phyloP scores from a whole-genome alignment of 2,797 vertebrate species.

The Fringilla coelebs region DNA sequence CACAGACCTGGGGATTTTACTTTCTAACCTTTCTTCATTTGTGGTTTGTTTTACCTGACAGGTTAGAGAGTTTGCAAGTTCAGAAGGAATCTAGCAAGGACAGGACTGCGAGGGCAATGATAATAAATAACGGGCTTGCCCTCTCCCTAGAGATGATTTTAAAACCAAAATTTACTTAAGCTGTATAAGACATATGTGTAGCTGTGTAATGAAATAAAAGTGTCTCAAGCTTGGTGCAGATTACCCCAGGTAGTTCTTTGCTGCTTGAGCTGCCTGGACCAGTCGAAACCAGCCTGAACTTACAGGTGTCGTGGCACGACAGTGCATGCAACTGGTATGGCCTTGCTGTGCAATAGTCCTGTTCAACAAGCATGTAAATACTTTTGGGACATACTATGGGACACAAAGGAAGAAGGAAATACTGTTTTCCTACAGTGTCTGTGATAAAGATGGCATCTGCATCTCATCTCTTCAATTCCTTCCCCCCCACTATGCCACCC shows the following conservation, averaged over 20 bases:
- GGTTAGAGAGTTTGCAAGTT: conserved; percentile 12
- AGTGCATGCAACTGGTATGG: accelerated
- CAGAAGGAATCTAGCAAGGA: background rate
- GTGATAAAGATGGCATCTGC: background rate
- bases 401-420: background rate
- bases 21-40: conserved; percentile 50
- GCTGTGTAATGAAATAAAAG: background rate
- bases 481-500: accelerated
- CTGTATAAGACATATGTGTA: background rate
- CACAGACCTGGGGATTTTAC: conserved; percentile 10
- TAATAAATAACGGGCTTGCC: background rate
- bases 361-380: background rate
- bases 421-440: accelerated
- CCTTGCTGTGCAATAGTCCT: accelerated
- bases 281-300: background rate
- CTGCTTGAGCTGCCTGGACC: background rate
- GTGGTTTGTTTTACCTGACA: conserved; percentile 57
- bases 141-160: background rate
- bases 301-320: background rate
- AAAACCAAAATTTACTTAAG: background rate
- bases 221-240: background rate
- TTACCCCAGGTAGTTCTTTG: background rate
- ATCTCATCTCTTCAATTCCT: background rate
- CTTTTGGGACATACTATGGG: background rate
- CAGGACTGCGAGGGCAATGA: background rate